Evolutionary conservation across 1,140 invertebrate species (phyloP).

Genomic region (Ceratosolen solmsi): DNA sequence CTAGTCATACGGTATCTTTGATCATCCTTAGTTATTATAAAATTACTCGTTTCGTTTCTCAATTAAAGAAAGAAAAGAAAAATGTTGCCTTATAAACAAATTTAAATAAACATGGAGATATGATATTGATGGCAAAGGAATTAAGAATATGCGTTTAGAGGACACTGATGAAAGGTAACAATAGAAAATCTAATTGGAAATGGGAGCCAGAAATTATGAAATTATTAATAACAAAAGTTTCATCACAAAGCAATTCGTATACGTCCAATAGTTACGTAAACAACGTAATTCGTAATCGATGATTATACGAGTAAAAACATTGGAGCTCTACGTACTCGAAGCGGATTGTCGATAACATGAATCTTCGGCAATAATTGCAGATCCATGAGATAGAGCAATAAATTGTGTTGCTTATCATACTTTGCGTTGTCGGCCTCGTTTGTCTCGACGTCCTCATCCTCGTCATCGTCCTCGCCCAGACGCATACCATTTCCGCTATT

Average conservation of each 20-base stretch:
- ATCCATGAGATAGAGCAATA: slow-evolving; percentile 5
- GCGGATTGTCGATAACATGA: slow-evolving; percentile 38
- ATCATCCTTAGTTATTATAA: too few species aligned
- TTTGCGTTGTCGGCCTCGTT: not conserved
- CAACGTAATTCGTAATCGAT: not conserved
- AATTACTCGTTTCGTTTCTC: too few species aligned
- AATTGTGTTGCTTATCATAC: not conserved
- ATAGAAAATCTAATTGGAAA: too few species aligned
- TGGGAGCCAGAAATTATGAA: too few species aligned
- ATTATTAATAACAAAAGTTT: too few species aligned
- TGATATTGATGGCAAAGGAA: too few species aligned
- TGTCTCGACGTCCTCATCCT: not conserved
- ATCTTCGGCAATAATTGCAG: not conserved
- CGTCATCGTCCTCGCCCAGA: not conserved
- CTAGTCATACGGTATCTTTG: too few species aligned
- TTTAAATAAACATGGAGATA: too few species aligned
- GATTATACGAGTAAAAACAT: not conserved
- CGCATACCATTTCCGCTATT: not conserved
- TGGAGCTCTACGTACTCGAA: slow-evolving; percentile 4
- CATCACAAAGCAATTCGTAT: not conserved
- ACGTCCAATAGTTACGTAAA: not conserved
- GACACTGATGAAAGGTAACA: too few species aligned
- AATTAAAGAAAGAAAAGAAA: too few species aligned
- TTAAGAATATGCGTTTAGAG: too few species aligned
- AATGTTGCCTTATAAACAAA: too few species aligned